phyloP scores from a whole-genome alignment of 2,888 invertebrate species.

The Ochropleura leucogaster region DNA sequence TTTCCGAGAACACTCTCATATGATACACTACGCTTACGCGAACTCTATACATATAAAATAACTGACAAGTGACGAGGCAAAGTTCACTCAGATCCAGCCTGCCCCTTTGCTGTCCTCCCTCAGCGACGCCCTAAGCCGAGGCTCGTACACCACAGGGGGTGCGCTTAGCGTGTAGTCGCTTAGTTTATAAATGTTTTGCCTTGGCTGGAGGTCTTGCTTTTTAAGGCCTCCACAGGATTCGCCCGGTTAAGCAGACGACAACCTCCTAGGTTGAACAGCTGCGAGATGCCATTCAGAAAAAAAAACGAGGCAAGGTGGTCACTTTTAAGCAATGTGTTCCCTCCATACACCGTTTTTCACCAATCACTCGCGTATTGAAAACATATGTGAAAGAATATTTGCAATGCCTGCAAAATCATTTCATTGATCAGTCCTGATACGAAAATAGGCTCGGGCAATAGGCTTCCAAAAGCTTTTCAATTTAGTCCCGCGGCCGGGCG shows the following conservation, averaged over 20 bases:
- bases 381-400: slow-evolving; percentile 71
- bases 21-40: slow-evolving; percentile 10
- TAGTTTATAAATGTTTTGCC: too few species aligned
- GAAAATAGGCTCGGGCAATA: slow-evolving; percentile 71
- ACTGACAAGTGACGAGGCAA: slow-evolving; percentile 1
- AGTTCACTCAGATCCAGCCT: too few species aligned
- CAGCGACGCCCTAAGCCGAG: too few species aligned
- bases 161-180: too few species aligned
- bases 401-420: slow-evolving; percentile 74
- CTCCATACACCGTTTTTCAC: slow-evolving; percentile 43
- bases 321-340: slow-evolving; percentile 49
- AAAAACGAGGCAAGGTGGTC: slow-evolving; percentile 29
- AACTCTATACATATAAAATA: slow-evolving; percentile 38
- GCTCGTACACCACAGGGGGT: too few species aligned
- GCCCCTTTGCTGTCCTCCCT: too few species aligned
- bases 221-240: too few species aligned
- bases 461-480: slow-evolving; percentile 76
- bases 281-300: too few species aligned
- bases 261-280: too few species aligned
- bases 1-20: slow-evolving; percentile 53
- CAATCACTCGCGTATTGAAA: slow-evolving; percentile 43
- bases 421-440: slow-evolving; percentile 72
- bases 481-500: slow-evolving; percentile 64
- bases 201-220: too few species aligned
- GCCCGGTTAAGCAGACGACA: too few species aligned